These are phyloP conservation scores for Zoanthus solanderi DNA, from an alignment of 92 coral and sea anemone species.

Conservation along the genomic window DNA sequence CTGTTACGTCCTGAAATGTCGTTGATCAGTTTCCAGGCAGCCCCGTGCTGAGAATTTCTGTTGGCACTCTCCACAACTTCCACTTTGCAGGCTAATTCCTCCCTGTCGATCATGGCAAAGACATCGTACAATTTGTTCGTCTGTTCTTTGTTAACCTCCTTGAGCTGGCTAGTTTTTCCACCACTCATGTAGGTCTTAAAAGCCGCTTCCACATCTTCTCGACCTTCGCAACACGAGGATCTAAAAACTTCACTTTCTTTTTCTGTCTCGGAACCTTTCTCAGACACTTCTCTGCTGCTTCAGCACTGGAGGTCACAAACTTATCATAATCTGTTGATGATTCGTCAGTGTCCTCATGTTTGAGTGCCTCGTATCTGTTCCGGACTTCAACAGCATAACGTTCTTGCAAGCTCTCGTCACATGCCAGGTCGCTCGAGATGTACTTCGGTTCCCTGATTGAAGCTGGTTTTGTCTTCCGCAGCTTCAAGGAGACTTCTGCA, in stretches of 20 bases:
- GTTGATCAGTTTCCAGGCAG: too few species aligned
- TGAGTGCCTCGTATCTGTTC: conserved; percentile 41
- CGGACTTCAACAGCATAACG: conserved; percentile 26
- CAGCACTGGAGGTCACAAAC: conserved; percentile 38
- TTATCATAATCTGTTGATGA: conserved; percentile 14
- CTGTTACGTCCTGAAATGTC: too few species aligned
- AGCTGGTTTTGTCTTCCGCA: conserved; percentile 35
- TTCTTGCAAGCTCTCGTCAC: conserved; percentile 15
- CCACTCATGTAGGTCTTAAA: too few species aligned
- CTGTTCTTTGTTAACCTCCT: too few species aligned
- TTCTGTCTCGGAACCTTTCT: neutral
- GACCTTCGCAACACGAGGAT: conserved; percentile 27
- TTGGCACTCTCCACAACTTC: too few species aligned
- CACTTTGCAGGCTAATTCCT: too few species aligned
- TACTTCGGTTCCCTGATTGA: conserved; percentile 1
- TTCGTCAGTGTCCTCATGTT: neutral
- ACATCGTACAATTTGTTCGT: too few species aligned
- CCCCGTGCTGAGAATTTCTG: too few species aligned
- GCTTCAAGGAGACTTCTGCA: conserved; percentile 4
- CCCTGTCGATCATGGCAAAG: too few species aligned
- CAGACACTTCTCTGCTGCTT: conserved; percentile 43
- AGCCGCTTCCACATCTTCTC: too few species aligned
- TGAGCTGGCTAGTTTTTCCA: too few species aligned
- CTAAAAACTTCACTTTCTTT: conserved; percentile 25
- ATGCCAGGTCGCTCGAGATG: conserved; percentile 36